Evolutionary conservation across 2,888 invertebrate species (phyloP), one percentile per base, ranked within the genome.

Genomic region (Liodrosophila aerea): DNA sequence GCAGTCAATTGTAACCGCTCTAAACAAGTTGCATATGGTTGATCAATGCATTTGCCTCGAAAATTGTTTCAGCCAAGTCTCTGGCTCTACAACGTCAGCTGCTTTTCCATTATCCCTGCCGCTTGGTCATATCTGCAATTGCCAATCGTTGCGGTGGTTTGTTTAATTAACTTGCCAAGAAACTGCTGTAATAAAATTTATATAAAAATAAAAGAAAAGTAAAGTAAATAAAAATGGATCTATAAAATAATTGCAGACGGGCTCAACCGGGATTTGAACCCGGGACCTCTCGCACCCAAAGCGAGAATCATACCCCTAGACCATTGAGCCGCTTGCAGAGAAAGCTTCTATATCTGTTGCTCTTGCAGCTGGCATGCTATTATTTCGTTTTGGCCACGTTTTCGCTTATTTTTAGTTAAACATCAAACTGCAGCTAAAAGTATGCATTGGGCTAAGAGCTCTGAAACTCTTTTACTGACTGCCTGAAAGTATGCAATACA

Each of bases 261-360:
- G 88, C 88, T 88, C 88, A 88, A 88, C 88, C 88, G 88, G 88
- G 88, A 88, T 88, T 88, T 88, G 88, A 88, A 88, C 88, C 88
- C 88, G 88, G 88, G 88, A 88, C 88, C 88, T 88, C 88, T 88
- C 88, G 88, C 88, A 88, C 88, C 88, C 88, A 88, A 88, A 88
- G 88, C 88, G 88, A 88, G 88, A 88, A 88, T 88, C 88, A 88
- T 88, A 87, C 88, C 88, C 88, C 88, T 88, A 88, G 88, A 88
- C 88, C 88, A 88, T 88, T 88, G 88, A 88, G 88, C 88, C 88
- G 53, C 88, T 41, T 87, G 70, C 27, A 4, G 0, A 4, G 15
- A 4, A 0, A 12, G 9, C 34, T 43, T 0, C 39, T 11, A 39
- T 11, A 22, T 37, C 31, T 22, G 44, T 15, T 22, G 31, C n/a